These are phyloP conservation scores for Pangasius sanitwongsei DNA, from an alignment of 2,797 vertebrate species.

Conservation along the genomic window DNA sequence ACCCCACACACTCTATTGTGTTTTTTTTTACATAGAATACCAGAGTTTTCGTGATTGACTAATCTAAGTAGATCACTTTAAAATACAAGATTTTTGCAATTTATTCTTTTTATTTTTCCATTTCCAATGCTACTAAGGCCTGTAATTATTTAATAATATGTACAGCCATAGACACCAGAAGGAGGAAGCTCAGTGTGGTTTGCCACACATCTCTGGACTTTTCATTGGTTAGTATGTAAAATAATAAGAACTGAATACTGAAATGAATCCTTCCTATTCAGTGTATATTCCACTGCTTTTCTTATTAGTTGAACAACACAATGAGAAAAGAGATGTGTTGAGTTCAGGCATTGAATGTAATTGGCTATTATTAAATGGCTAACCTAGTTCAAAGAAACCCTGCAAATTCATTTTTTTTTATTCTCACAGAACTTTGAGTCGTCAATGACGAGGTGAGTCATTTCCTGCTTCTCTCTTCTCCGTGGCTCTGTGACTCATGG, in stretches of 20 bases:
- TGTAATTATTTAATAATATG: not conserved
- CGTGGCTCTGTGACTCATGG: constrained; percentile 1
- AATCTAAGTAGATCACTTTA: not conserved
- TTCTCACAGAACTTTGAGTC: not conserved
- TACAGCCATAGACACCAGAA: not conserved
- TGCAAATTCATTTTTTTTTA: not conserved
- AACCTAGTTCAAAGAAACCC: not conserved
- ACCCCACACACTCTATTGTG: not conserved
- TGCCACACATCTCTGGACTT: not conserved
- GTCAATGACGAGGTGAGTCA: constrained; percentile 19
- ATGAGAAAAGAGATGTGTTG: not conserved
- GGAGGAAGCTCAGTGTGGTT: not conserved
- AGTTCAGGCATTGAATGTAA: not conserved
- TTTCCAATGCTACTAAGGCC: not conserved
- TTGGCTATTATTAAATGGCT: not conserved
- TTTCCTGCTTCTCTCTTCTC: not conserved
- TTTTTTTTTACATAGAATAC: not conserved
- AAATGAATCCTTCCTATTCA: not conserved
- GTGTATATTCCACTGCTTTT: not conserved
- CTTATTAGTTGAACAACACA: not conserved
- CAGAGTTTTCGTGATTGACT: not conserved
- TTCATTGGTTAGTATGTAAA: not conserved
- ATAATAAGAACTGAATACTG: not conserved
- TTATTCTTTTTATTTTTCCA: not conserved
- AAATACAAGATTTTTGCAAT: not conserved